Base-by-base conservation (phyloP, 1,140 invertebrate genomes). In the Elymnias hypermnestra region DNA sequence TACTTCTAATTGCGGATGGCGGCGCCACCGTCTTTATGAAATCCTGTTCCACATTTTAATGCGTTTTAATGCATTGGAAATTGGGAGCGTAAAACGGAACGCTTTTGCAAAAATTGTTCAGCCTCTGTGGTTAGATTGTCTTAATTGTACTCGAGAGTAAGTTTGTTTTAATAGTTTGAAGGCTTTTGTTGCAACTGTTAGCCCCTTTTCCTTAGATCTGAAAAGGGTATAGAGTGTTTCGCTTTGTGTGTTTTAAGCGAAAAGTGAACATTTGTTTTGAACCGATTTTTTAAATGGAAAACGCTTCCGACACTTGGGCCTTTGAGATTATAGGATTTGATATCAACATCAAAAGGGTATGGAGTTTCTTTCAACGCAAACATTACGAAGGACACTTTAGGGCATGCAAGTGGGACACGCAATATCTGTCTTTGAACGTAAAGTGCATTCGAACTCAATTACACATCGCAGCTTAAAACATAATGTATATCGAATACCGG, bases 31-130 rank as follows among this genome's bases (percentile, higher is more conserved):
- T 61, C 63, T 59, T 63, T 65, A 63, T 57, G 65, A 57, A 65
- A 57, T 58, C 55, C 60, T 70, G 69, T 43, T 67, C 63, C 50
- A 64, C 63, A 69, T 67, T 72, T 72, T 56, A 72, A 72, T 66
- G 64, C 57, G 46, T 56, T 63, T 57, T 66, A 59, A 58, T 56
- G 51, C 46, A 51, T 56, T 56, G 43, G 44, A 46, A 52, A 53
- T 57, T 57, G 52, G 50, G 42, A 52, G 46, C 50, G 50, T 48
- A 51, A 47, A 53, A 57, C 47, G 48, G 36, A 57, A 52, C 48
- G 57, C 47, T 59, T 52, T 33, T 47, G 43, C 52, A 37, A 47
- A 55, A 51, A 40, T 49, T 35, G 44, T 49, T 47, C 25, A 26
- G 41, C 28, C 41, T 52, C 49, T 52, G 49, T 39, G 40, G 41